Percentiles rank a stretch among this genome's conserved stretches.
Conservation (phyloP, 1,140 invertebrate genomes). For the Archivesica marissinica region DNA sequence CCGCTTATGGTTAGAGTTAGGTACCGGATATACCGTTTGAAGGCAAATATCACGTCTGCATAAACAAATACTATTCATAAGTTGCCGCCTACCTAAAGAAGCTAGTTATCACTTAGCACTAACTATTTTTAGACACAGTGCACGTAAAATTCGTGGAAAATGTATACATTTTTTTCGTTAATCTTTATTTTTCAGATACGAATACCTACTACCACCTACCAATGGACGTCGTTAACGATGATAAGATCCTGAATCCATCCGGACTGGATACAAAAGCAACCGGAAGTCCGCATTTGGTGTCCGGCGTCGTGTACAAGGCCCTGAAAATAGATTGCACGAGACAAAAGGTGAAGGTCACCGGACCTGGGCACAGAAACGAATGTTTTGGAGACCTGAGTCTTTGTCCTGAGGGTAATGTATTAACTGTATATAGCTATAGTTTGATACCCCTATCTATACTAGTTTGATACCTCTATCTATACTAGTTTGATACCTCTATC, state of each 20-base stretch:
- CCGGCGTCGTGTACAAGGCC: constrained; percentile 74
- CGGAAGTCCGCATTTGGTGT: constrained; percentile 71
- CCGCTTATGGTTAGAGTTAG: too few species aligned
- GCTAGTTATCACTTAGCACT: too few species aligned
- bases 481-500: too few species aligned
- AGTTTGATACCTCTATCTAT: too few species aligned
- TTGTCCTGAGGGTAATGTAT: constrained; percentile 75
- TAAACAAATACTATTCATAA: too few species aligned
- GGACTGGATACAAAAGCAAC: constrained; percentile 78
- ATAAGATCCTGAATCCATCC: constrained; percentile 75
- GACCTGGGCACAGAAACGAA: constrained; percentile 79
- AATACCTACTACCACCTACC: constrained; percentile 78
- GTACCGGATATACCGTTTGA: too few species aligned
- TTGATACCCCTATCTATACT: too few species aligned
- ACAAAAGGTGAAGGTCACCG: constrained; percentile 76
- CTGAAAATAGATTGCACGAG: constrained; percentile 71
- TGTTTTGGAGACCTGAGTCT: constrained; percentile 81
- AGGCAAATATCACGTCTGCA: too few species aligned
- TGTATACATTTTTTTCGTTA: not conserved
- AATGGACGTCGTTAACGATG: constrained; percentile 74
- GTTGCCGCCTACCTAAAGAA: too few species aligned
- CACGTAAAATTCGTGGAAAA: too few species aligned
- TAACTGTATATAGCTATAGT: too few species aligned
- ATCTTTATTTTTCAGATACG: constrained; percentile 70
- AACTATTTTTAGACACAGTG: too few species aligned